Evolutionary conservation across 1,140 invertebrate genomes (phyloP).

Genomic region (Tetraneura akinire): DNA sequence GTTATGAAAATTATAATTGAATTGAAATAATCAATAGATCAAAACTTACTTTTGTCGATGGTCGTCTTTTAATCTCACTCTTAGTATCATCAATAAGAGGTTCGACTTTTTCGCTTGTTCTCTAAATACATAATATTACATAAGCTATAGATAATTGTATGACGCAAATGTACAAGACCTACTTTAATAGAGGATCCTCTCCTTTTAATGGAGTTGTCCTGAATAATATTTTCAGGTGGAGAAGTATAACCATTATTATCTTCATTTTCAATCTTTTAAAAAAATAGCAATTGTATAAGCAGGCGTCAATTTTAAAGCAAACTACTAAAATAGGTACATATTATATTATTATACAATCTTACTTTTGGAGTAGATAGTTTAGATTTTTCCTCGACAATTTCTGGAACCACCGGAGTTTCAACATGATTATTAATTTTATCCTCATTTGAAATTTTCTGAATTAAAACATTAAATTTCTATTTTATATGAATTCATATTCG

Average conservation of each 20-base stretch:
- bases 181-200: constrained; percentile 39
- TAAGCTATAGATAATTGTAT: not conserved
- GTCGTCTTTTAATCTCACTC: not conserved
- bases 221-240: not conserved
- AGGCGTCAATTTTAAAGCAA: not conserved
- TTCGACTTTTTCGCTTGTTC: not conserved
- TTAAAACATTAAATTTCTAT: not conserved
- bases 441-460: constrained; percentile 1
- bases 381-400: constrained; percentile 1
- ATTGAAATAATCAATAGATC: no score
- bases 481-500: no score
- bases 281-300: constrained; percentile 18
- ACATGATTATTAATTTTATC: constrained; percentile 14
- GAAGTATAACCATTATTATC: constrained; percentile 7
- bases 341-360: not conserved
- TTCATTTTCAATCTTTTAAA: constrained; percentile 27
- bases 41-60: constrained; percentile 31
- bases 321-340: not conserved
- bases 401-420: not conserved
- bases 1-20: no score
- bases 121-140: constrained; percentile 23
- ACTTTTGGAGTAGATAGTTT: not conserved
- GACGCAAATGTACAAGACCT: constrained; percentile 18
- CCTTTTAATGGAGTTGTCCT: constrained; percentile 18
- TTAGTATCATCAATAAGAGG: not conserved